Conservation (phyloP, 1,140 invertebrate species). For the Brachionus koreanus region DNA sequence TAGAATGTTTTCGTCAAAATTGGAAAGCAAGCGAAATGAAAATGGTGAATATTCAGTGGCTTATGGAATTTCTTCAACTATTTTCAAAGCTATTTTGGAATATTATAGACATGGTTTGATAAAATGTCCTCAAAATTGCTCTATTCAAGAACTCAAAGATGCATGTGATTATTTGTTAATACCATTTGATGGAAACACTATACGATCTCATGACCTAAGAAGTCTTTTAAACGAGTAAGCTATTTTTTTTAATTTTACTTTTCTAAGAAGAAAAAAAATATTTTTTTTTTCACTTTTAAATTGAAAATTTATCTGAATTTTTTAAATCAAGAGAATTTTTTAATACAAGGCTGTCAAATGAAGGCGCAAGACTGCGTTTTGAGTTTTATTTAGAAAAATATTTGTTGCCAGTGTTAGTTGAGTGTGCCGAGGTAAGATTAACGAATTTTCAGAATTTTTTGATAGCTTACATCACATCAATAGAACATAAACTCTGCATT, state of each 20-base stretch:
- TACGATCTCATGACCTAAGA: constrained; percentile 90
- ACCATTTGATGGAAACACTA: constrained; percentile 90
- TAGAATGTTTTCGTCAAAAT: constrained; percentile 92
- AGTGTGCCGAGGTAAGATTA: constrained; percentile 82
- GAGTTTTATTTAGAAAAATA: constrained; percentile 89
- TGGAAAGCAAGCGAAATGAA: constrained; percentile 86
- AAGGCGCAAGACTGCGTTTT: constrained; percentile 93
- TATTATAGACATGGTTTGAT: constrained; percentile 87
- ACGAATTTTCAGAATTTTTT: constrained; percentile 44
- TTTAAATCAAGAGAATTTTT: constrained; percentile 61
- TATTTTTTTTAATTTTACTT: constrained; percentile 9
- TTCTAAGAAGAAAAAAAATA: constrained; percentile 44
- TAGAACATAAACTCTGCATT: not conserved
- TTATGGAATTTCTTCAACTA: constrained; percentile 88
- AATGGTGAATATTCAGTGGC: constrained; percentile 94
- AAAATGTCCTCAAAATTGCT: constrained; percentile 75
- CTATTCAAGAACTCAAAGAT: constrained; percentile 90
- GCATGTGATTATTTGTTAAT: constrained; percentile 97
- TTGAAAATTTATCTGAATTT: constrained; percentile 63
- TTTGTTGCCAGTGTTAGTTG: constrained; percentile 91
- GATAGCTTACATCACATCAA: not conserved
- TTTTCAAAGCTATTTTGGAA: constrained; percentile 91
- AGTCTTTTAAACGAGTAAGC: constrained; percentile 55
- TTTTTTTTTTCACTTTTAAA: constrained; percentile 48
- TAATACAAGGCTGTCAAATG: constrained; percentile 94